Evolutionary conservation across 2,797 vertebrate genomes (phyloP).

Genomic region (Chromis chromis): DNA sequence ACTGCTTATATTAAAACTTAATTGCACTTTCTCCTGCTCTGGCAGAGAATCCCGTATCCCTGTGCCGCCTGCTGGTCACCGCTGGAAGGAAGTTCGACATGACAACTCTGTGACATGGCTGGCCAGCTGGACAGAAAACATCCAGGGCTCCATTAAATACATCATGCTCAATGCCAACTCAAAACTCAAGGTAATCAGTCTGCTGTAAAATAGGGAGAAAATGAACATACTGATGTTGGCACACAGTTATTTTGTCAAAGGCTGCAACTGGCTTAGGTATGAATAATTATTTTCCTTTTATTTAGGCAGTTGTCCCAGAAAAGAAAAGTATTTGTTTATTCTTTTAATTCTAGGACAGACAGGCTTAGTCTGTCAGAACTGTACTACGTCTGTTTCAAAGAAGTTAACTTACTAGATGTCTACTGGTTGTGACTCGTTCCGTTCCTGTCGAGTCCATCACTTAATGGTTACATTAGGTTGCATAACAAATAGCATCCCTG

Average conservation of each 20-base stretch:
- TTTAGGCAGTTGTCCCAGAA: neutral
- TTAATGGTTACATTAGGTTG: no score
- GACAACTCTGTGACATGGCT: conserved; percentile 81
- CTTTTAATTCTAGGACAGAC: no score
- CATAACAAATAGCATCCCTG: no score
- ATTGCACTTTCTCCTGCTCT: neutral
- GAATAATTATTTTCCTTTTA: neutral
- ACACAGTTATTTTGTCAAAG: neutral
- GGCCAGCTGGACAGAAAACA: conserved; percentile 83
- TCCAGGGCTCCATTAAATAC: conserved; percentile 83
- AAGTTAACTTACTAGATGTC: no score
- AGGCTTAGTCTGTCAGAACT: no score
- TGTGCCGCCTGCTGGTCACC: conserved; percentile 79
- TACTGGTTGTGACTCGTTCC: no score
- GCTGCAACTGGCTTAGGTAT: neutral
- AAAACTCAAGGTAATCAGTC: conserved; percentile 85
- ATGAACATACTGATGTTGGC: neutral
- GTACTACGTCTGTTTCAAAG: no score
- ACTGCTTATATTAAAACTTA: neutral
- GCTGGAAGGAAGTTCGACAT: conserved; percentile 81
- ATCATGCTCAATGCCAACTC: conserved; percentile 89
- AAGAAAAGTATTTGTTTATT: neutral
- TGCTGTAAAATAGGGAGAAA: neutral
- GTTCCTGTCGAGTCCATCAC: no score
- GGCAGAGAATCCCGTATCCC: conserved; percentile 78